Evolutionary conservation across 2,113 vertebrate species (phyloP).

Genomic region (Alaudala cheleensis): DNA sequence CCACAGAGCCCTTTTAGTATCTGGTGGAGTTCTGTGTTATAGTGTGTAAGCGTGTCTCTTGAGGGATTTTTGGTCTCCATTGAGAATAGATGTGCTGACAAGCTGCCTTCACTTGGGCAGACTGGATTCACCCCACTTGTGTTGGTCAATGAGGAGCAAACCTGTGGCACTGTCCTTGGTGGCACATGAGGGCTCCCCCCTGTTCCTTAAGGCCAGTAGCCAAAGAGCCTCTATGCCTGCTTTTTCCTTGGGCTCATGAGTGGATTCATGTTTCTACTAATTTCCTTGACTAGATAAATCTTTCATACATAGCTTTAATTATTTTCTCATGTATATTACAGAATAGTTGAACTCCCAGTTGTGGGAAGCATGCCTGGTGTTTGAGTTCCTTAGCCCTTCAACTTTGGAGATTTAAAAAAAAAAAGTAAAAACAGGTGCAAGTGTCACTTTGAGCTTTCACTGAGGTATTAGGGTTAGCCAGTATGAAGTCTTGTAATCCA

Average conservation of each 20-base stretch:
- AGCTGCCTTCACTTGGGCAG: neutral
- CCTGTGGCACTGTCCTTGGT: neutral
- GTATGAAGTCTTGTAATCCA: neutral
- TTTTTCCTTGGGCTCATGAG: neutral
- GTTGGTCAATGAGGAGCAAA: neutral
- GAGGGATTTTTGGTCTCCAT: neutral
- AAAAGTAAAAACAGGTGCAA: neutral
- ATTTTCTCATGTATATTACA: constrained; percentile 2
- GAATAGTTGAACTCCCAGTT: neutral
- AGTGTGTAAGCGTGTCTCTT: neutral
- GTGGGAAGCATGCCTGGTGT: neutral
- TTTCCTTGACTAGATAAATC: neutral
- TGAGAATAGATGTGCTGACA: neutral
- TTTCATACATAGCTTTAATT: neutral
- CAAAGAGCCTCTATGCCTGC: neutral
- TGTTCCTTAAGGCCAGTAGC: neutral
- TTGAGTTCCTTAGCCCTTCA: neutral
- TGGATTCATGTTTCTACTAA: neutral
- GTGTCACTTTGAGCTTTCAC: neutral
- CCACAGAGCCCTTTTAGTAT: neutral
- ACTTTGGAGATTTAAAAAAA: neutral
- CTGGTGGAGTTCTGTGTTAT: neutral
- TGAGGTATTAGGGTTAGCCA: neutral
- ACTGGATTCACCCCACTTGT: fast-evolving
- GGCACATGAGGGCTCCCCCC: neutral